Base-by-base conservation (phyloP, 2,888 invertebrate genomes). In the Orthosia incerta region DNA sequence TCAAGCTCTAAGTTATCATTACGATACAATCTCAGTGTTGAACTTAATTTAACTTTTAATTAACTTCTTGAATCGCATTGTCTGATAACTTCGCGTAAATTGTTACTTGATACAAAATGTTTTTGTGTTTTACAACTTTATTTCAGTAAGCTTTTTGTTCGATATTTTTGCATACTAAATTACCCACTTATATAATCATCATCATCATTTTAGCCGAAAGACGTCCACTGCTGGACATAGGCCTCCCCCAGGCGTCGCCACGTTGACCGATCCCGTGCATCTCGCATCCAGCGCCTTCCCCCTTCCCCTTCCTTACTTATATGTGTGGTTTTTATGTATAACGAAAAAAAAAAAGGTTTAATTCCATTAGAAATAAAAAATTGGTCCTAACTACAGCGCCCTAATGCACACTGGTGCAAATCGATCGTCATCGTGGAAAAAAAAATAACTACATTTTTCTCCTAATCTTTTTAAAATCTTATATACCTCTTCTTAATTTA, bases 1-100 rank as follows among this genome's bases (percentile, higher is more conserved):
- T 60, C 9, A 63, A 56, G 39, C 23, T 62, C 53, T 39, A 20
- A 63, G 31, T 76, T 63, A 81, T 75, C 51, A 74, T 79, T 75
- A 77, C 74, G 82, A 82, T 85, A 68, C 15, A 61, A 85, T 84
- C 85, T 62, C 23, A 72, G 67, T 46, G 65, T 73, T 39, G 39
- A 39, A 39, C 39, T 74, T 76, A 76, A 80, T 82, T 82, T 26
- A 65, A 68, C 63, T 81, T 76, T 76, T 79, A 79, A 79, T 73
- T 82, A 74, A 76, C 74, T 76, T 71, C 62, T 71, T 48, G 48
- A 61, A 61, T 74, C 20, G 48, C 26, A 61, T 70, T 66, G 57
- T 75, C 39, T 66, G 56, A 76, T 68, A 48, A 62, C 69, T 59
- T 57, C 11, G 31, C 12, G 15, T 61, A 63, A 69, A 26, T 5